Evolutionary conservation across 2,888 invertebrate genomes (phyloP), one percentile per base, ranked within the genome.

Genomic region (Sinotaia quadrata): DNA sequence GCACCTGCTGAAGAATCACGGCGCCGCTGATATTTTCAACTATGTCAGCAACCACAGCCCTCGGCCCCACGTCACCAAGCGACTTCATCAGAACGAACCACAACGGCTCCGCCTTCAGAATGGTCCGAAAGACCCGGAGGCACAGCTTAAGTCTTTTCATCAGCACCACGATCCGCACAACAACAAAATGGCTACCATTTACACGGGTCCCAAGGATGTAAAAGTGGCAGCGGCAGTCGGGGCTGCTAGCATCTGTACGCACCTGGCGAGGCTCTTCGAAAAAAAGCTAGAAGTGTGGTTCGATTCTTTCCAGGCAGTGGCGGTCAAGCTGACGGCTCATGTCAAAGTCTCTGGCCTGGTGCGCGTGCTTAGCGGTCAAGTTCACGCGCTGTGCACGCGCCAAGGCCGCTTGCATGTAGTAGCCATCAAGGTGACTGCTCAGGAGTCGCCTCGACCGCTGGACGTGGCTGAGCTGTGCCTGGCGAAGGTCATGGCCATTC

Each of bases 301-400:
- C 67, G 79, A 81, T 18, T 69, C 76, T 2, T 83, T 79, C 61
- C 81, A 82, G 67, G 83, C 83, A 10, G 77, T 82, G 0, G 80
- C 79, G 0, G 78, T 82, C 10, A 77, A 78, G 57, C 76, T 83
- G 21, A 79, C 81, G 12, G 81, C 81, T 24, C 83, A 82, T 52
- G 81, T 82, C 33, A 81, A 81, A 68, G 83, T 83, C n/a, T 81
- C 82, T 0, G 79, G 78, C 34, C 79, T 79, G 58, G 81, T 82
- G 18, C 74, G 83, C 34, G 79, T 81, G n/a, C 72, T 83, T 29
- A 75, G 73, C 8, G 83, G 83, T 5, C 78, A 80, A 47, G 75
- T 81, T 12, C 81, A 82, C 70, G 78, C 76, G 21, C 54, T 83
- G 27, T 74, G 75, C 60, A 67, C 76, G 15, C 75, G 78, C 33